phyloP scores from a whole-genome alignment of 2,888 invertebrate species.

The Metellina segmentata region DNA sequence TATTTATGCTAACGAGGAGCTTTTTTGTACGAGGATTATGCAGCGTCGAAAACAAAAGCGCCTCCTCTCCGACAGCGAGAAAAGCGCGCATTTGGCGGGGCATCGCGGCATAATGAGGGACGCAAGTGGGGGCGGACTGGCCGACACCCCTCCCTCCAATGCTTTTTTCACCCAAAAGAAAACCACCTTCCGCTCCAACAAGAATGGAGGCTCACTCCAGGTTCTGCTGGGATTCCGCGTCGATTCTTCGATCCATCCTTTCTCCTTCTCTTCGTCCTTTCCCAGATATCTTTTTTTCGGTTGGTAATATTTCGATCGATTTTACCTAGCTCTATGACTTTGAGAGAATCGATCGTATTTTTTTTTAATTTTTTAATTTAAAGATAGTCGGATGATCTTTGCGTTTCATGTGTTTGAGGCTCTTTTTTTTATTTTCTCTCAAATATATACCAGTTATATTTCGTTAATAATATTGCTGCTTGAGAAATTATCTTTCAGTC shows the following conservation, averaged over 20 bases:
- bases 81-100: constrained; percentile 15
- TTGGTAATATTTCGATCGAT: no score
- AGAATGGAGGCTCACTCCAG: not conserved
- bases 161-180: constrained; percentile 22
- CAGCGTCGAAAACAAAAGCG: constrained; percentile 72
- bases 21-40: constrained; percentile 70
- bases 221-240: not conserved
- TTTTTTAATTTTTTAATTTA: no score
- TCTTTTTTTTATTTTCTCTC: no score
- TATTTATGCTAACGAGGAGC: constrained; percentile 69
- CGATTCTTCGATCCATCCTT: not conserved
- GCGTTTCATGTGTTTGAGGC: no score
- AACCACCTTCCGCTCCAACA: not conserved
- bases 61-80: constrained; percentile 40
- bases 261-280: not conserved
- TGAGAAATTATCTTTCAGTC: no score
- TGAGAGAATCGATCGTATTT: no score
- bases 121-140: constrained; percentile 18
- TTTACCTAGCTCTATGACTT: no score
- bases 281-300: no score
- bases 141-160: constrained; percentile 27
- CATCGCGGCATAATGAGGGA: constrained; percentile 67
- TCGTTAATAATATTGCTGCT: no score
- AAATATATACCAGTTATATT: no score
- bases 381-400: no score